Evolutionary conservation across 2,888 invertebrate species (phyloP), one percentile per base, ranked within the genome.

Genomic region (Drosophila buzzatii): DNA sequence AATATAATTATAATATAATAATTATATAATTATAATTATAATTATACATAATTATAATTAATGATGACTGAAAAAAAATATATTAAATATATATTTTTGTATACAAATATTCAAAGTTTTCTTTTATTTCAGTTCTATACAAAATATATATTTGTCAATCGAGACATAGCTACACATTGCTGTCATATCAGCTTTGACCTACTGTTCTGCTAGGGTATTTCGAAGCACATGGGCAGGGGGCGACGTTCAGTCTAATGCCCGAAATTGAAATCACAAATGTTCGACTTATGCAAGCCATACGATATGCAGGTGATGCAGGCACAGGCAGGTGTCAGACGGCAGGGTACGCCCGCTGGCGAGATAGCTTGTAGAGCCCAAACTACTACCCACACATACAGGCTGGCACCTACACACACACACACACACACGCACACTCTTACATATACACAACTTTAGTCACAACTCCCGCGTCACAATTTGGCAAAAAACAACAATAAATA

Each of bases 401-500:
- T 14, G 57, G 55, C 66, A 45, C 45, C 23, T 47, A 35, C 44
- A 23, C 44, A n/a, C 33, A n/a, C 39, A 16, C 33, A 10, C 49
- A 33, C 49, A n/a, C n/a, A 5, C 41, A 3, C 39, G 5, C 39
- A 5, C n/a, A 3, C 42, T 16, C 10, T 9, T 18, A 14, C 51
- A 35, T 31, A n/a, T 12, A 33, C 3, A 37, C 37, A 23, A 18
- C 10, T 44, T 44, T 10, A 20, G 20, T 39, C 58, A 39, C 57
- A 61, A 31, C 58, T 60, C 20, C 37, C 57, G 61, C 49, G 44
- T 63, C 64, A 68, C 70, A 67, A 70, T 83, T 82, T 75, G 82
- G 69, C 66, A 81, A 73, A 44, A 87, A 79, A 81, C 82, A 86
- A 80, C 76, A 90, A 84, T 89, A 85, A 89, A 85, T 85, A 85